Evolutionary conservation across 2,888 invertebrate genomes (phyloP).

Genomic region (Drosophila antonietae): DNA sequence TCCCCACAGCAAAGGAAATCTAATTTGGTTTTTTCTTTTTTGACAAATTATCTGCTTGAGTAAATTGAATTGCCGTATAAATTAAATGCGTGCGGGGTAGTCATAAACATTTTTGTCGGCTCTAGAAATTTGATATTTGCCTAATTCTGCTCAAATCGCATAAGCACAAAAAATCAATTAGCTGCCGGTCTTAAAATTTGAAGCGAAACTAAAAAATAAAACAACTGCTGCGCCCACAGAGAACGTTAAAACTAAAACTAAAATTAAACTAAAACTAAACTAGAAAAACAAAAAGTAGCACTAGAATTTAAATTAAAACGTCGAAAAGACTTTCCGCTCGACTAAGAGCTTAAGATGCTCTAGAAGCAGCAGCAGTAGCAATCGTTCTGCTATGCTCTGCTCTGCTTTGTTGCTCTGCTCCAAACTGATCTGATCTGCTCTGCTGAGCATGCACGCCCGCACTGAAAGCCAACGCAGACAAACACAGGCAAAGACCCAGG

Average conservation of each 20-base stretch:
- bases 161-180: constrained; percentile 45
- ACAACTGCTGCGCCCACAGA: constrained; percentile 13
- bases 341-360: constrained; percentile 20
- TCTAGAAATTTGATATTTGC: constrained; percentile 31
- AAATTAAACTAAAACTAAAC: constrained; percentile 14
- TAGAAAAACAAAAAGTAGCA: constrained; percentile 10
- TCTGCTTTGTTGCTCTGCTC: not conserved
- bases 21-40: constrained; percentile 9
- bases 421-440: constrained; percentile 25
- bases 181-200: constrained; percentile 50
- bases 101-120: constrained; percentile 27
- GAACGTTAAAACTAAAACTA: constrained; percentile 1
- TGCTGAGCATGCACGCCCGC: constrained; percentile 46
- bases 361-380: constrained; percentile 9
- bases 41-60: constrained; percentile 56
- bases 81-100: constrained; percentile 17
- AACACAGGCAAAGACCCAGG: constrained; percentile 2
- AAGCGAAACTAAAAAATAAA: not conserved
- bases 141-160: constrained; percentile 24
- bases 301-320: constrained; percentile 15
- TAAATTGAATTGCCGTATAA: constrained; percentile 47
- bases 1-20: constrained; percentile 20
- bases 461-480: constrained; percentile 24
- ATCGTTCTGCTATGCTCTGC: not conserved
- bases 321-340: constrained; percentile 49